These are phyloP conservation scores for Misgurnus anguillicaudatus DNA, from an alignment of 2,113 vertebrate genomes.

Conservation along the genomic window DNA sequence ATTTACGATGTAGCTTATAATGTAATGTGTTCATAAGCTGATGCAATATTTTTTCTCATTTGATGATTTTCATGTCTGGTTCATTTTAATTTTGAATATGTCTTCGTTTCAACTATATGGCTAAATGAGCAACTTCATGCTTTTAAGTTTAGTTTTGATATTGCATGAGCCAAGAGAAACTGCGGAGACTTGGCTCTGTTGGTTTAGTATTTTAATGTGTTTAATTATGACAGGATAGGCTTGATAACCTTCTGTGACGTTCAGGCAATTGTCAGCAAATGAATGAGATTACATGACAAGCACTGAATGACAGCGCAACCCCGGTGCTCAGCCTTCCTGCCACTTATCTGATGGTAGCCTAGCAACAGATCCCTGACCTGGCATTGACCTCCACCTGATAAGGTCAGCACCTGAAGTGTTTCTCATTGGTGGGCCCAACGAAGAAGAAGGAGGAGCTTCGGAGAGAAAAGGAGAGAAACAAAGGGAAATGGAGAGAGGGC, in stretches of 20 bases:
- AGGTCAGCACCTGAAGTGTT: slow-evolving; percentile 83
- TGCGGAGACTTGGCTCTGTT: slow-evolving; percentile 72
- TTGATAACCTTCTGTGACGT: slow-evolving; percentile 78
- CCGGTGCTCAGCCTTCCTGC: slow-evolving; percentile 65
- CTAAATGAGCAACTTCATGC: slow-evolving; percentile 29
- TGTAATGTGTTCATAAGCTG: neutral
- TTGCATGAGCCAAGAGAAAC: slow-evolving; percentile 57
- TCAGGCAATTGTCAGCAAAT: slow-evolving; percentile 79
- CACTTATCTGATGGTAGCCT: slow-evolving; percentile 82
- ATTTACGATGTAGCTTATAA: slow-evolving; percentile 13
- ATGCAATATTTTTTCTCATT: slow-evolving; percentile 8
- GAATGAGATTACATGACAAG: slow-evolving; percentile 81
- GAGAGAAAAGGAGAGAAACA: slow-evolving; percentile 44
- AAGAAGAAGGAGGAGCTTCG: slow-evolving; percentile 67
- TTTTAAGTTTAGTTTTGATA: neutral
- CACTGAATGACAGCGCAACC: slow-evolving; percentile 73
- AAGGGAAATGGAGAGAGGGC: slow-evolving; percentile 46
- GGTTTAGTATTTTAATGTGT: slow-evolving; percentile 82
- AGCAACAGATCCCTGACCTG: slow-evolving; percentile 83
- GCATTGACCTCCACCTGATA: slow-evolving; percentile 81
- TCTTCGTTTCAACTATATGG: slow-evolving; percentile 6
- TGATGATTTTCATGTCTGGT: slow-evolving; percentile 13
- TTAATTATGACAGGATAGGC: slow-evolving; percentile 78
- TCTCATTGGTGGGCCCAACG: slow-evolving; percentile 73
- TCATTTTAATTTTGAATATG: neutral